Evolutionary conservation across 53 echinoderm and acorn worm genomes (phyloP), one percentile per base, ranked within the genome.

Genomic region (Zoroaster sp.): DNA sequence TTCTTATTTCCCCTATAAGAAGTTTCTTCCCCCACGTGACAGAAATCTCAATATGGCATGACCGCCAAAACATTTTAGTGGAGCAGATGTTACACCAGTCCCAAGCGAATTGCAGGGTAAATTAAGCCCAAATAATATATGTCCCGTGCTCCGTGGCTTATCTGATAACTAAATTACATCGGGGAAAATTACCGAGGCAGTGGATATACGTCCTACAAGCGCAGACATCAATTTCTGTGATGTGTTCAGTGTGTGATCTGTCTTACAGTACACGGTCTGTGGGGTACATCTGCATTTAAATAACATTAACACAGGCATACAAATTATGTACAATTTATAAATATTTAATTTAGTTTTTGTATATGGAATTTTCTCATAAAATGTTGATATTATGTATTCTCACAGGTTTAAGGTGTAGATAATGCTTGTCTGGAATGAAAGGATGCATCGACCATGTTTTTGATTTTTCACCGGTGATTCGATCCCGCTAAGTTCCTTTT

Each of bases 21-120:
- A 59, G 28, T 7, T 59, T 28, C 10, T 11, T 28, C 2, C 28
- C 63, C 45, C 45, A 44, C 20, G 63, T 10, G 28, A 59, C 28
- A 59, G 63, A 59, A 59, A 59, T 59, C 63, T 59, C 28, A 59
- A 59, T 59, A 25, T 59, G 11, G 63, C 63, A 59, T 59, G 63
- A 59, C 45, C 74, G 39, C 25, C 43, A 74, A 74, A 43, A 41
- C 43, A 74, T 59, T 82, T 82, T 82, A 82, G 82, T 41, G 44
- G 66, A 82, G 82, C 82, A 82, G 82, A 82, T 82, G 82, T 68
- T 33, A 30, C 82, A 14, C 14, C 32, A 17, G 82, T 82, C 82
- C 82, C 82, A 12, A 43, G 82, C 5, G 82, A 67, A 11, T 68
- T 45, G 11, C 42, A 9, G 43, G 66, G 41, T 40, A 82, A 67